phyloP scores from a whole-genome alignment of 2,888 invertebrate genomes.

The Hetaerina titia region DNA sequence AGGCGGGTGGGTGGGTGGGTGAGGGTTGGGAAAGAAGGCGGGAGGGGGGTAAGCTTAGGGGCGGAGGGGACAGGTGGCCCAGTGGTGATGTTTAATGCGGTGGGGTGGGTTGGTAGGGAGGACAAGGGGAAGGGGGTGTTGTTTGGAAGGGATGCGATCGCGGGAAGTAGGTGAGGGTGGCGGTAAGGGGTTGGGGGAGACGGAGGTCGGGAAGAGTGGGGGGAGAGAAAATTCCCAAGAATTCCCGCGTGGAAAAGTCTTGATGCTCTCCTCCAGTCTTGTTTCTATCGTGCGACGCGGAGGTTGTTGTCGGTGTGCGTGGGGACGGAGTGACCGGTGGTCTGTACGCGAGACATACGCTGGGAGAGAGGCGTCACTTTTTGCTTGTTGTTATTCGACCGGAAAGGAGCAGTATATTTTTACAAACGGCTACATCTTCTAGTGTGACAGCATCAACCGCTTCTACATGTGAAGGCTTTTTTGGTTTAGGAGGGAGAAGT shows the following conservation, averaged over 20 bases:
- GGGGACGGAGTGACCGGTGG: conserved; percentile 45
- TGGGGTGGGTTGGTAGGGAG: background rate
- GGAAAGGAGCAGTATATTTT: background rate
- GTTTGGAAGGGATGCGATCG: conserved; percentile 58
- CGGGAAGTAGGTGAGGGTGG: conserved; percentile 66
- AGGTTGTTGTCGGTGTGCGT: conserved; percentile 44
- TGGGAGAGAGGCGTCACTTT: background rate
- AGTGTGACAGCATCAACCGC: conserved; percentile 47
- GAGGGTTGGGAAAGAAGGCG: background rate
- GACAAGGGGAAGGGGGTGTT: background rate
- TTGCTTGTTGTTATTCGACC: background rate
- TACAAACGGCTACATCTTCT: background rate
- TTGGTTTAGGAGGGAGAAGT: conserved; percentile 62
- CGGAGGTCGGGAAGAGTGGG: background rate
- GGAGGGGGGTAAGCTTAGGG: background rate
- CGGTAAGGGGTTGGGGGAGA: background rate
- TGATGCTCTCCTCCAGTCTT: conserved; percentile 60
- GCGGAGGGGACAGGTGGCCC: conserved; percentile 53
- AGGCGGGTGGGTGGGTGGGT: background rate
- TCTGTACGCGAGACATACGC: conserved; percentile 13
- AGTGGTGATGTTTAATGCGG: background rate
- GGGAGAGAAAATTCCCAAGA: conserved; percentile 13
- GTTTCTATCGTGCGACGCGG: conserved; percentile 58
- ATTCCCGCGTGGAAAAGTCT: conserved; percentile 57
- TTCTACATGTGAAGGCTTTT: conserved; percentile 58